phyloP scores from a whole-genome alignment of 2,888 invertebrate species.

The Sycophila texana region DNA sequence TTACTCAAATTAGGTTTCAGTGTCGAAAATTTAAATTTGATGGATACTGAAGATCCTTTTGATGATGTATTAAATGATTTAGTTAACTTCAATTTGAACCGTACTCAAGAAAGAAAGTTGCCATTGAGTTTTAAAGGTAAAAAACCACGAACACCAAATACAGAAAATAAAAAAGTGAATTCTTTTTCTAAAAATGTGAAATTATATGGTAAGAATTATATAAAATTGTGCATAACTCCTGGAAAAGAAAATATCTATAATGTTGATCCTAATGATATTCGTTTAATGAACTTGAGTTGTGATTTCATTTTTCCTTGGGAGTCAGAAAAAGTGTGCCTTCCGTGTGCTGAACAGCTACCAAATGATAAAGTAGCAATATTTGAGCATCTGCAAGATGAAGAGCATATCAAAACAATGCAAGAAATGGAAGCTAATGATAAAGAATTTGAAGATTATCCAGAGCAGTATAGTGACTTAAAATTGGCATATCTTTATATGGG shows the following conservation, averaged over 20 bases:
- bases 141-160: background rate
- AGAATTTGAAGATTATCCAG: constrained; percentile 8
- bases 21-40: background rate
- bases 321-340: constrained; percentile 4
- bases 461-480: constrained; percentile 26
- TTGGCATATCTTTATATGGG: constrained; percentile 30
- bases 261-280: background rate
- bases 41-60: background rate
- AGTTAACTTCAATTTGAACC: background rate
- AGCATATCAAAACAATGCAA: constrained; percentile 20
- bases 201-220: background rate
- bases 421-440: constrained; percentile 1
- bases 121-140: background rate
- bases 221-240: constrained; percentile 2
- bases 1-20: constrained; percentile 8
- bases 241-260: constrained; percentile 20
- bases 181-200: constrained; percentile 11
- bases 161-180: constrained; percentile 2
- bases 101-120: background rate
- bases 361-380: background rate
- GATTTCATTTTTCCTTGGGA: constrained; percentile 2
- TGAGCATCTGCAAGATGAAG: constrained; percentile 30
- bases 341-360: constrained; percentile 10
- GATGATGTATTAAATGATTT: constrained; percentile 1
- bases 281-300: constrained; percentile 6